These are phyloP conservation scores for Cosmopolites sordidus DNA, from an alignment of 2,888 invertebrate species.

Conservation along the genomic window DNA sequence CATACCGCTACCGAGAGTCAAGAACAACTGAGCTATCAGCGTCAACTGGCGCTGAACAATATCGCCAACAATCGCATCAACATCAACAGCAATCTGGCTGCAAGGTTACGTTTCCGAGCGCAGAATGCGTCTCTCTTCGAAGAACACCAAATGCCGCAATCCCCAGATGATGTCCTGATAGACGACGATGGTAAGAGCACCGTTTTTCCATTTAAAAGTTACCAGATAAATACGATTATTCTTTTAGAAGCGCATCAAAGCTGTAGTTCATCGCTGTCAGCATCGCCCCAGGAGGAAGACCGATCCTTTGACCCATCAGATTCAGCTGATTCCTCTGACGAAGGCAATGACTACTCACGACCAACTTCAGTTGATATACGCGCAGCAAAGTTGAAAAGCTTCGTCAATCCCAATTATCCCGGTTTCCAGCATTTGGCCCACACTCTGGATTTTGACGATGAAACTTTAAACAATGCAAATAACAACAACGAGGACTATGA, in stretches of 20 bases:
- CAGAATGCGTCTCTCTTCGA: constrained; percentile 29
- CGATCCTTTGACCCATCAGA: constrained; percentile 56
- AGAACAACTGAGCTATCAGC: constrained; percentile 12
- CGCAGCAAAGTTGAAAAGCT: constrained; percentile 52
- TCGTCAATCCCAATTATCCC: constrained; percentile 79
- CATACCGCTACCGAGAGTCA: constrained; percentile 10
- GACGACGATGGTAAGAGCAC: constrained; percentile 52
- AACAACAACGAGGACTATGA: constrained; percentile 45
- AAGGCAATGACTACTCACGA: constrained; percentile 49
- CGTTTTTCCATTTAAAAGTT: background rate
- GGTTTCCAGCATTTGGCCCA: constrained; percentile 79
- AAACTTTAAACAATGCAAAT: constrained; percentile 46
- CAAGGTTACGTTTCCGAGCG: constrained; percentile 41
- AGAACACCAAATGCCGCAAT: constrained; percentile 39
- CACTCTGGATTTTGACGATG: constrained; percentile 49
- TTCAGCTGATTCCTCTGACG: constrained; percentile 46
- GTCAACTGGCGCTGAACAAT: constrained; percentile 40
- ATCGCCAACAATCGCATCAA: constrained; percentile 43
- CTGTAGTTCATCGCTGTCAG: constrained; percentile 45
- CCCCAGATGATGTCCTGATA: constrained; percentile 54
- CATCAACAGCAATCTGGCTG: constrained; percentile 48
- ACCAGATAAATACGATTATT: background rate
- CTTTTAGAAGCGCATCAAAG: constrained; percentile 47
- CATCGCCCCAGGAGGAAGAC: constrained; percentile 53
- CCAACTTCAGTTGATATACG: constrained; percentile 36